Base-by-base conservation (phyloP, 2,888 invertebrate species). In the Baronia brevicornis region DNA sequence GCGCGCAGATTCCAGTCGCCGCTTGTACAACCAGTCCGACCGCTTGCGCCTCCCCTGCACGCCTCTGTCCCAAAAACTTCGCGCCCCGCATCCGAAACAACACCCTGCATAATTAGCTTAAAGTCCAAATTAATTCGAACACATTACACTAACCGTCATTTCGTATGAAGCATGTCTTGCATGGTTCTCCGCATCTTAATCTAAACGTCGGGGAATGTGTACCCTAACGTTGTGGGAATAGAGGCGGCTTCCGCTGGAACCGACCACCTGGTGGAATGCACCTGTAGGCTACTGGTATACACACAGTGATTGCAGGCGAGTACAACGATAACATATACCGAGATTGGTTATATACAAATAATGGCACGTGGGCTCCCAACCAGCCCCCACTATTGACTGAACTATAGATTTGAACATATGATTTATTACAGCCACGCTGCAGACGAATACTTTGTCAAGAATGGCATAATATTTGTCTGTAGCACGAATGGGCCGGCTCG, bases 1-100 rank as follows among this genome's bases (percentile, higher is more conserved):
- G 73, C 70, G 73, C 75, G 73, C 79, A 67, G 78, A 70, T 78
- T 72, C 71, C 80, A 80, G 82, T 82, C 82, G 82, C 70, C 82
- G 82, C 59, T 80, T 80, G 80, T 49, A 61, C 79, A 79, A 80
- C 80, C 82, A 78, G 82, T 80, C 70, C 51, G 69, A 77, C 82
- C 68, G 74, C 80, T 64, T 72, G 60, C 70, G 64, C 60, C 46
- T 42, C 54, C 48, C 55, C 52, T 48, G 43, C 63, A 56, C 63
- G 49, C 59, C 51, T 51, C 62, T 60, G 56, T 57, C 61, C 77
- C 70, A 74, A 74, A 73, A 72, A 70, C 67, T 50, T 18, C 27
- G 28, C 37, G 36, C 30, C 5, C 24, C 39, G 26, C 56, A 53
- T 23, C 46, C 53, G 18, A 69, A 62, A 53, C 33, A 26, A 17